Evolutionary conservation across 1,140 invertebrate species (phyloP).

Genomic region (Coelopa frigida): DNA sequence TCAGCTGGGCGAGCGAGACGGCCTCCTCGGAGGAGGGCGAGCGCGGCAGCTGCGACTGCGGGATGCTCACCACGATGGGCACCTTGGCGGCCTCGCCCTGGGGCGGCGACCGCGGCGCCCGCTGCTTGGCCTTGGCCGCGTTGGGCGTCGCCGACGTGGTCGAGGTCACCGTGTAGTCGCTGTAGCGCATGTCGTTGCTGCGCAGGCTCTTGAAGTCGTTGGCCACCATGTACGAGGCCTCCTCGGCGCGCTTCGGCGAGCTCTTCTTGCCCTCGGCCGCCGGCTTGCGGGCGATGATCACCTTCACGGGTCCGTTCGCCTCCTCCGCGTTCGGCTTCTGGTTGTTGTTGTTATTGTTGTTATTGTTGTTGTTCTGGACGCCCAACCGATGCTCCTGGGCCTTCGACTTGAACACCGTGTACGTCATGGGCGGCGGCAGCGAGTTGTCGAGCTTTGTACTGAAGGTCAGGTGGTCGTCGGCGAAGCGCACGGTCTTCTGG

Average conservation of each 20-base stretch:
- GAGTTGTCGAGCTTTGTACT: too few relatives aligned
- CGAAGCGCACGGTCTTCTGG: background rate
- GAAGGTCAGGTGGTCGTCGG: background rate
- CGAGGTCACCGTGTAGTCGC: constrained; percentile 21
- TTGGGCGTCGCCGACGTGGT: background rate
- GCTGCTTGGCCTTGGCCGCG: background rate
- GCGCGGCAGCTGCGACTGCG: constrained; percentile 29
- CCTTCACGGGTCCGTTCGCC: constrained; percentile 10
- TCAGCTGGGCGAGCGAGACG: constrained; percentile 20
- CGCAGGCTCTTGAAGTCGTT: constrained; percentile 40
- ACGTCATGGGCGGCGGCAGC: too few relatives aligned
- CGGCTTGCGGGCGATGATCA: constrained; percentile 14
- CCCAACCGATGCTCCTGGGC: too few relatives aligned
- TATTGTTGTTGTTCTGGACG: constrained; percentile 1
- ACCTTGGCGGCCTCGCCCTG: too few relatives aligned
- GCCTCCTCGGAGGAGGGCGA: constrained; percentile 21
- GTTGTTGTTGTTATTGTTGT: background rate
- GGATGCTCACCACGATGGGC: constrained; percentile 40
- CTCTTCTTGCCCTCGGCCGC: constrained; percentile 7
- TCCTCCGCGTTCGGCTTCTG: background rate
- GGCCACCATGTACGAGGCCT: constrained; percentile 2
- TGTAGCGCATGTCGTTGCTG: constrained; percentile 40
- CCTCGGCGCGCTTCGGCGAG: constrained; percentile 1
- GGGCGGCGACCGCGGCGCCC: background rate
- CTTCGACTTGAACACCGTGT: too few relatives aligned